Evolutionary conservation across 2,113 vertebrate species (phyloP), one percentile per base, ranked within the genome.

Genomic region (Malurus cyaneus): DNA sequence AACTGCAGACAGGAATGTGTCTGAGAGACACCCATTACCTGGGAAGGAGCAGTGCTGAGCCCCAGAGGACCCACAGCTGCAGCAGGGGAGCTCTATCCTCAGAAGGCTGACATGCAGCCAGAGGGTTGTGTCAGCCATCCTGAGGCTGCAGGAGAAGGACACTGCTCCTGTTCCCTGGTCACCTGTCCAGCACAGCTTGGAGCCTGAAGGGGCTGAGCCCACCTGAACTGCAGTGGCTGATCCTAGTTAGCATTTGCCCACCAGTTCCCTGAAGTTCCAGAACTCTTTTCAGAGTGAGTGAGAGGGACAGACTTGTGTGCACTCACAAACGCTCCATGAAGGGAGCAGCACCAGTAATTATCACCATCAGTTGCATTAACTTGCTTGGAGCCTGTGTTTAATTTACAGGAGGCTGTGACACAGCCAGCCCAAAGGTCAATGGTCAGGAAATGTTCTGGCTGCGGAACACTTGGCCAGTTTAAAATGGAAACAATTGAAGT

Each of bases 231-330:
- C 64, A 92, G 46, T 12, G 61, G 88, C 54, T 87, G 92, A 91
- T 95, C 95, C 94, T 95, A 85, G 47, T 96, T 81, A 93, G 91
- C 70, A 72, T 92, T 88, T 96, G 92, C 78, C 83, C 60, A 89
- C 59, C 53, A 52, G 61, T 72, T 86, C 94, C 32, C 53, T 23
- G 9, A 91, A 86, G 32, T 36, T 95, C 76, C 47, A 92, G 94
- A 97, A 97, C 95, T 91, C 57, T 89, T 96, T 92, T 76, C 26
- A 26, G 44, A 90, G 53, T 72, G 91, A 90, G 72, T 85, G 65
- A 73, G 46, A 21, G 15, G 70, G 88, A 42, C 44, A 70, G 44
- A 91, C 34, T 53, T 23, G 3, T 71, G 73, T 54, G 86, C 86
- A 87, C 82, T 41, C 56, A 47, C 76, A 87, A 52, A 53, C 73